These are phyloP conservation scores for Potamilus streckersoni DNA, from an alignment of 1,140 invertebrate species.

Conservation along the genomic window DNA sequence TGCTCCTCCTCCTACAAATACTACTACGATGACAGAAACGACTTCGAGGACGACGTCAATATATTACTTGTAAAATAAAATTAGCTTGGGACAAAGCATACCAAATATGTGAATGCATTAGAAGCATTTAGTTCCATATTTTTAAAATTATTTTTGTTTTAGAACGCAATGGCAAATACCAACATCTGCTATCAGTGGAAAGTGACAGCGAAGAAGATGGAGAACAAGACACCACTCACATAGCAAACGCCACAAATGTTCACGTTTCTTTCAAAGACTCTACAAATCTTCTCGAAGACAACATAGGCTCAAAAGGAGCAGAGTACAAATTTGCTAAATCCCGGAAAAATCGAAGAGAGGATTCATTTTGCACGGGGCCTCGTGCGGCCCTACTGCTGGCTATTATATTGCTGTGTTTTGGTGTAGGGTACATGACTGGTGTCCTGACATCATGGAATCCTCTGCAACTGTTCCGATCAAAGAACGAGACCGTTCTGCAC, in stretches of 20 bases:
- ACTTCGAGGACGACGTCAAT: too few species aligned
- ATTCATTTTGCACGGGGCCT: slow-evolving; percentile 36
- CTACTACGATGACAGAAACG: too few species aligned
- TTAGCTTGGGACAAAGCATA: too few species aligned
- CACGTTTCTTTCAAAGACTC: slow-evolving; percentile 26
- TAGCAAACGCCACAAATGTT: neutral
- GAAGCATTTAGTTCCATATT: too few species aligned
- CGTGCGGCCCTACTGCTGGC: slow-evolving; percentile 32
- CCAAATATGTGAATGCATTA: too few species aligned
- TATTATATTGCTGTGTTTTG: slow-evolving; percentile 31
- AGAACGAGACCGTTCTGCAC: slow-evolving; percentile 1
- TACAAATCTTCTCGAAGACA: slow-evolving; percentile 13
- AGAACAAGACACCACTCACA: slow-evolving; percentile 3
- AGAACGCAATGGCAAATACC: slow-evolving; percentile 3
- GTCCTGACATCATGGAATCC: slow-evolving; percentile 34
- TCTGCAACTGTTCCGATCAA: slow-evolving; percentile 3
- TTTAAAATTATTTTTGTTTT: too few species aligned
- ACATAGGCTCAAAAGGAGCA: slow-evolving; percentile 25
- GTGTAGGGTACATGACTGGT: slow-evolving; percentile 42
- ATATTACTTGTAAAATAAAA: too few species aligned
- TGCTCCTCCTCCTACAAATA: too few species aligned
- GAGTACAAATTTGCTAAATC: slow-evolving; percentile 32
- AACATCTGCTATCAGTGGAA: slow-evolving; percentile 29
- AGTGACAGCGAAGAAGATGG: slow-evolving; percentile 41
- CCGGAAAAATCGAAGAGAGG: slow-evolving; percentile 2